Evolutionary conservation across 2,113 vertebrate genomes (phyloP).

Genomic region (Xenotilapia flavipinnis): DNA sequence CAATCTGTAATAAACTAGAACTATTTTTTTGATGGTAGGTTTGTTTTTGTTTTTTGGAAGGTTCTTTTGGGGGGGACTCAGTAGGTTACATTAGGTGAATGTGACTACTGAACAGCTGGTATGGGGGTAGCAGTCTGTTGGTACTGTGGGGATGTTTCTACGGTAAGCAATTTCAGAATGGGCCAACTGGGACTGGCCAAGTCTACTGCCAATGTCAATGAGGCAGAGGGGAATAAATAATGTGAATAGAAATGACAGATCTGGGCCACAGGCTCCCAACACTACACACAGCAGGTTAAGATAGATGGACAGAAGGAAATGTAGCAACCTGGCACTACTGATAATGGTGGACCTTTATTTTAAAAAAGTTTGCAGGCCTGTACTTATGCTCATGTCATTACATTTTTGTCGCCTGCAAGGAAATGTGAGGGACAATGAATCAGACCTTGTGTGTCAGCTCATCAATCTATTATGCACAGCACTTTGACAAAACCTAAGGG

Average conservation of each 20-base stretch:
- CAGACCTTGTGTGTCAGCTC: neutral
- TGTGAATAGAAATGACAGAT: constrained; percentile 48
- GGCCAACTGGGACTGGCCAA: constrained; percentile 48
- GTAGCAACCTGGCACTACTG: neutral
- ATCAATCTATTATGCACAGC: neutral
- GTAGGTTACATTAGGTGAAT: constrained; percentile 16
- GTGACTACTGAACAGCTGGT: constrained; percentile 41
- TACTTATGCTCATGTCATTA: neutral
- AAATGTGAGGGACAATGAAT: neutral
- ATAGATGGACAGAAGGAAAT: constrained; percentile 18
- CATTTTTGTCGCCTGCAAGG: neutral
- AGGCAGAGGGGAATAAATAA: constrained; percentile 41
- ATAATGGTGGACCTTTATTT: neutral
- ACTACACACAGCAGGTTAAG: constrained; percentile 15
- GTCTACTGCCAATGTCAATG: constrained; percentile 47
- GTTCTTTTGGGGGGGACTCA: neutral
- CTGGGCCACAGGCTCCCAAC: constrained; percentile 42
- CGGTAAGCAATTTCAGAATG: constrained; percentile 51
- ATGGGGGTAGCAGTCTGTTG: constrained; percentile 16
- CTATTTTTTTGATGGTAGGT: neutral
- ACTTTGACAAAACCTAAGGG: neutral
- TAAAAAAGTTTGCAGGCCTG: neutral
- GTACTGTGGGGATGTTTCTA: constrained; percentile 42
- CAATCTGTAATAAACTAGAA: neutral
- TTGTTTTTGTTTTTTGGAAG: neutral